Conservation (phyloP, 2,888 invertebrate species). For the Cheilosia scutellata region DNA sequence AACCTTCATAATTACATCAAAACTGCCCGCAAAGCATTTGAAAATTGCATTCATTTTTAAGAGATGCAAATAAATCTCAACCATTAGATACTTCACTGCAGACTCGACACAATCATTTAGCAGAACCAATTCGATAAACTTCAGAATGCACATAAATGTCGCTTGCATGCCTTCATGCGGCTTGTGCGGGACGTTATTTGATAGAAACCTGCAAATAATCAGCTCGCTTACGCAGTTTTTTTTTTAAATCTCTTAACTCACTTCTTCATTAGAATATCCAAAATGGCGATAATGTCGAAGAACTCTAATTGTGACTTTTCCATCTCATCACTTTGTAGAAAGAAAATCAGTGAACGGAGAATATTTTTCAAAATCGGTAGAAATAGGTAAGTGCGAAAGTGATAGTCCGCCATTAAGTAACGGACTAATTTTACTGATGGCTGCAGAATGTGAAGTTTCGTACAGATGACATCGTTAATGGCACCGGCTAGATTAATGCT, state of each 20-base stretch:
- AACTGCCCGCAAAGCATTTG: conserved; percentile 18
- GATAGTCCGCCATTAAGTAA: conserved; percentile 38
- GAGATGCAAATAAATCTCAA: conserved; percentile 43
- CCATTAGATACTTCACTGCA: conserved; percentile 24
- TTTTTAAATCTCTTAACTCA: conserved; percentile 14
- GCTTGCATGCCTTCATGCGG: conserved; percentile 8
- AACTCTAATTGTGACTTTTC: conserved; percentile 45
- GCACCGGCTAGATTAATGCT: conserved; percentile 14
- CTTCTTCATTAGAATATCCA: conserved; percentile 52
- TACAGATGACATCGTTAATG: conserved; percentile 44
- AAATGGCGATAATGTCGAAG: conserved; percentile 42
- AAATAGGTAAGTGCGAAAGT: conserved; percentile 52
- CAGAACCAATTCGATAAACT: conserved; percentile 40
- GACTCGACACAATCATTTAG: background rate
- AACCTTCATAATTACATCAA: conserved; percentile 41
- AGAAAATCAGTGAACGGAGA: conserved; percentile 45
- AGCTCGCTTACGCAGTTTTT: too few relatives aligned
- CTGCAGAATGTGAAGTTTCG: conserved; percentile 31
- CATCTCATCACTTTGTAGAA: conserved; percentile 39
- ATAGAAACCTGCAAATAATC: conserved; percentile 15
- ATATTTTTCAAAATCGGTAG: conserved; percentile 61
- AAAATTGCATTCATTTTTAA: conserved; percentile 10
- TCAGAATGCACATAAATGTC: conserved; percentile 45
- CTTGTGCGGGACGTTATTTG: background rate
- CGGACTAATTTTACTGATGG: conserved; percentile 47